Evolutionary conservation across 30 jellyfish, hydroid and myxozoan species (phyloP).

Genomic region (Phacellophora camtschatica): DNA sequence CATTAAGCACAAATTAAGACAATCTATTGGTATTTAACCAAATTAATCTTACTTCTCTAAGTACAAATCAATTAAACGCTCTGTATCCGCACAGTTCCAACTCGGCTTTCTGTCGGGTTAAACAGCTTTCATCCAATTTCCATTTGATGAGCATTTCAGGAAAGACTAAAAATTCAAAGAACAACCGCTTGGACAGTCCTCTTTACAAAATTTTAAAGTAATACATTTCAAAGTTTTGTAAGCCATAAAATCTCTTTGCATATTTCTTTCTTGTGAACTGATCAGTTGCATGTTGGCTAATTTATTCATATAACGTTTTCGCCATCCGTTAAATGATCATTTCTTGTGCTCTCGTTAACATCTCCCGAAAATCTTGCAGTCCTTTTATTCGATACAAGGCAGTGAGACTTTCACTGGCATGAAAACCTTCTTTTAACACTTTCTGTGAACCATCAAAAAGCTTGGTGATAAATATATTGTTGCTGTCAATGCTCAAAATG

Average conservation of each 20-base stretch:
- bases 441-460: background rate
- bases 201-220: background rate
- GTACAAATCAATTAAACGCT: background rate
- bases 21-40: too few relatives aligned
- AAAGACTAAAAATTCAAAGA: background rate
- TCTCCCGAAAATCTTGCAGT: background rate
- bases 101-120: background rate
- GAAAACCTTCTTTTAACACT: background rate
- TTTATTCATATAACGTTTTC: background rate
- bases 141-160: background rate
- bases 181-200: background rate
- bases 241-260: background rate
- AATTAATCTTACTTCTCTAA: background rate
- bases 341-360: background rate
- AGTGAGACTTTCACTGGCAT: background rate
- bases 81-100: background rate
- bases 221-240: background rate
- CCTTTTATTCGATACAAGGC: background rate
- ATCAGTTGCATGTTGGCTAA: background rate
- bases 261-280: background rate
- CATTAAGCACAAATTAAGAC: too few relatives aligned
- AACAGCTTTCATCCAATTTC: background rate
- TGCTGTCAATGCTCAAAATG: background rate
- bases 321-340: background rate
- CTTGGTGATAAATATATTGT: background rate